Percentiles rank a stretch among this genome's conserved stretches.
Evolutionary conservation across 1,140 invertebrate species (phyloP).

Genomic region (Panonychus citri): DNA sequence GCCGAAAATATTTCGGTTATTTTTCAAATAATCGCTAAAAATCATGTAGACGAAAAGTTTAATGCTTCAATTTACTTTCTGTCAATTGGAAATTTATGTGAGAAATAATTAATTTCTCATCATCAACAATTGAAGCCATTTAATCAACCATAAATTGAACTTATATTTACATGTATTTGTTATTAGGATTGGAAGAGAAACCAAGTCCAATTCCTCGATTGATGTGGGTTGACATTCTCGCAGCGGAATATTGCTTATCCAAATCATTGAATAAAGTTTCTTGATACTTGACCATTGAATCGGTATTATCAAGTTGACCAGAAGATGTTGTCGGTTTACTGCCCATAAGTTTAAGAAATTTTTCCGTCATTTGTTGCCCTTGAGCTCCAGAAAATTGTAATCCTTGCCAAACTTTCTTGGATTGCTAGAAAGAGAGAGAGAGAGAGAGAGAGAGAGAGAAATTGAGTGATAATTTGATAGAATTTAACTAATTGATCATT

Average conservation of each 20-base stretch:
- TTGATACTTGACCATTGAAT: slow-evolving; percentile 40
- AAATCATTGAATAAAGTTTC: slow-evolving; percentile 72
- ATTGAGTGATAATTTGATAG: not conserved
- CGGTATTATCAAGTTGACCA: slow-evolving; percentile 1
- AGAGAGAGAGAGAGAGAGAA: not conserved
- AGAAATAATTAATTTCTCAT: too few relatives aligned
- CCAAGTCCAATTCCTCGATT: slow-evolving; percentile 75
- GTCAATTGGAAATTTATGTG: too few relatives aligned
- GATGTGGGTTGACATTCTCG: slow-evolving; percentile 71
- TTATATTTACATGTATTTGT: too few relatives aligned
- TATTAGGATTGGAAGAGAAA: slow-evolving; percentile 22
- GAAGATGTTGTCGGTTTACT: slow-evolving; percentile 34
- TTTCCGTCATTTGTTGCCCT: slow-evolving; percentile 71
- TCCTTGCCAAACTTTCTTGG: slow-evolving; percentile 39
- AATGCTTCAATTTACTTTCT: too few relatives aligned
- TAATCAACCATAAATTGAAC: too few relatives aligned
- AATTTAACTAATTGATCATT: not conserved
- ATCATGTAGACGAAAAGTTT: too few relatives aligned
- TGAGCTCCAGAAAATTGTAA: slow-evolving; percentile 62
- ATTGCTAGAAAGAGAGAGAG: not conserved
- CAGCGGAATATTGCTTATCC: slow-evolving; percentile 83
- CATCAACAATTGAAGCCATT: too few relatives aligned
- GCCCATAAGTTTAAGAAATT: slow-evolving; percentile 86
- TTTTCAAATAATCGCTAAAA: too few relatives aligned
- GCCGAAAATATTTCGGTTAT: too few relatives aligned